Percentiles rank a stretch among this genome's conserved stretches.
Evolutionary conservation across 2,113 vertebrate genomes (phyloP).

Genomic region (Dipodomys spectabilis): DNA sequence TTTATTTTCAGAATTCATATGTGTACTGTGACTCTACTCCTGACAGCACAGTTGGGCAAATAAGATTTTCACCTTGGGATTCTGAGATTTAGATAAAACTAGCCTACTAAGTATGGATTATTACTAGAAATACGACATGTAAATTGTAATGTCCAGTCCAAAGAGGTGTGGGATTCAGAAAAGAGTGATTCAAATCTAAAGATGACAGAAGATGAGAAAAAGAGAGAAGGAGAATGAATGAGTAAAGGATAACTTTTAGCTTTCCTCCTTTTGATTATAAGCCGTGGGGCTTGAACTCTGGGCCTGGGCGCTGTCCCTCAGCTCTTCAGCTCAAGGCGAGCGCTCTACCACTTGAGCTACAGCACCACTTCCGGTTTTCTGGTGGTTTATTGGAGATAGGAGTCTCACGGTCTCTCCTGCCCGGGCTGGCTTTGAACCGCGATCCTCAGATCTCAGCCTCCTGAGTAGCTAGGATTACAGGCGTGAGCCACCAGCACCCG

Average conservation of each 20-base stretch:
- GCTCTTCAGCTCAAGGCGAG: too few relatives aligned
- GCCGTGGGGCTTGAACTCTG: too few relatives aligned
- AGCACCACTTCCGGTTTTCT: too few relatives aligned
- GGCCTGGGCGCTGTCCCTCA: too few relatives aligned
- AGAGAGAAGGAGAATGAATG: neutral
- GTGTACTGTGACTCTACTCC: neutral
- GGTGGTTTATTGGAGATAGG: too few relatives aligned
- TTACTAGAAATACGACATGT: neutral
- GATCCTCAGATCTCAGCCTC: too few relatives aligned
- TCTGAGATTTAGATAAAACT: neutral
- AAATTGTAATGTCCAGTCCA: neutral
- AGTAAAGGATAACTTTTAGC: too few relatives aligned
- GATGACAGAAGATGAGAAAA: neutral
- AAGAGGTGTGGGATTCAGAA: neutral
- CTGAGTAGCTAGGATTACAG: too few relatives aligned
- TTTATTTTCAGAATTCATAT: neutral
- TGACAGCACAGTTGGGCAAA: neutral
- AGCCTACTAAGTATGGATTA: neutral
- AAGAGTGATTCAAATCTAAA: neutral
- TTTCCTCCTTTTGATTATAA: neutral
- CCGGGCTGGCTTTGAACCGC: too few relatives aligned
- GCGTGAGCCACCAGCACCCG: too few relatives aligned
- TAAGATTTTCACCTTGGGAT: neutral
- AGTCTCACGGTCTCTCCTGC: too few relatives aligned
- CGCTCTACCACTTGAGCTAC: too few relatives aligned